These are phyloP conservation scores for Falco cherrug DNA, from an alignment of 2,797 vertebrate genomes.

Conservation along the genomic window DNA sequence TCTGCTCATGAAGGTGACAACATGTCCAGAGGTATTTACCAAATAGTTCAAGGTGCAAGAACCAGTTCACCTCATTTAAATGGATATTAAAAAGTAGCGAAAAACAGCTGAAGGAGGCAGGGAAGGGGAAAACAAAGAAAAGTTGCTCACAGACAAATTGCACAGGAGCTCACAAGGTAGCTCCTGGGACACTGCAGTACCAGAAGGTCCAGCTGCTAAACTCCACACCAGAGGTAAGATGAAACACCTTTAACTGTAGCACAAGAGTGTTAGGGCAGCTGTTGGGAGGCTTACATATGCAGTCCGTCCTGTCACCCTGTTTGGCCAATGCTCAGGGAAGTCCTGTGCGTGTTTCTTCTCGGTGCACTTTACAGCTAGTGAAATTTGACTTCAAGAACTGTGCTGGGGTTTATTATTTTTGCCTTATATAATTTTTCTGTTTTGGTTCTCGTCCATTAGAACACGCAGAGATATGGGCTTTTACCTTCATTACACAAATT, in stretches of 20 bases:
- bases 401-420: neutral
- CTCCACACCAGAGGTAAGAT: neutral
- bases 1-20: neutral
- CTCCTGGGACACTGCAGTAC: neutral
- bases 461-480: constrained; percentile 22
- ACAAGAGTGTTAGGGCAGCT: fast-evolving
- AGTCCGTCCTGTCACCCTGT: neutral
- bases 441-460: constrained; percentile 7
- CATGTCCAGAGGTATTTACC: neutral
- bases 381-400: neutral
- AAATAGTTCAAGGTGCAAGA: neutral
- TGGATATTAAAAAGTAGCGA: neutral
- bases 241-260: neutral
- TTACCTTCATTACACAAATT: constrained; percentile 40
- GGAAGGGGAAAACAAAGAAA: no score
- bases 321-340: neutral
- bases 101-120: neutral
- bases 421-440: neutral
- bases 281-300: neutral
- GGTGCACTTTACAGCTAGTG: neutral
- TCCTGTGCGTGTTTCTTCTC: neutral
- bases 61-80: neutral
- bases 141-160: neutral
- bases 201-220: neutral
- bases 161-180: neutral